Conservation (phyloP, 2,797 vertebrate genomes). For the Otolemur crassicaudatus region DNA sequence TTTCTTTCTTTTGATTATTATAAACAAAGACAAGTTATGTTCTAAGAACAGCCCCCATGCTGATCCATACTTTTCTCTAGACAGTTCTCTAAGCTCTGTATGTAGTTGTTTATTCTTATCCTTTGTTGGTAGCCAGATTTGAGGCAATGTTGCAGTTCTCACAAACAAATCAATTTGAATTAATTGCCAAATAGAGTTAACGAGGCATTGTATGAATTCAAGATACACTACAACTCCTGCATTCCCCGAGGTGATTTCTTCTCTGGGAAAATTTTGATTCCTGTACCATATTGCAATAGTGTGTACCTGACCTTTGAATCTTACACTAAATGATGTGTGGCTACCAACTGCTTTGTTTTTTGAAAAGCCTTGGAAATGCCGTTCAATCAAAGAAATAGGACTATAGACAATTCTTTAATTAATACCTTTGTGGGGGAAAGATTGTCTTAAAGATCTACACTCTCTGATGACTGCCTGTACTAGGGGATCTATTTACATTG, state of each 20-base stretch:
- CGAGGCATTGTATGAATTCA: constrained; percentile 66
- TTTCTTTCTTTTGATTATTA: background rate
- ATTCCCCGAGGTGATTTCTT: constrained; percentile 62
- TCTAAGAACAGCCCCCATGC: background rate
- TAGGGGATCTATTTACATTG: background rate
- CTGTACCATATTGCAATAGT: background rate
- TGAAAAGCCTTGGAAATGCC: constrained; percentile 45
- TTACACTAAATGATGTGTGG: constrained; percentile 11
- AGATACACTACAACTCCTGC: background rate
- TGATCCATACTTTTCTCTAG: background rate
- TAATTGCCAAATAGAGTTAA: constrained; percentile 78
- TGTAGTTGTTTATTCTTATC: constrained; percentile 38
- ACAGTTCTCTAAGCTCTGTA: constrained; percentile 39
- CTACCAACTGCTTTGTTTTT: constrained; percentile 34
- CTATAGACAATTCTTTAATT: background rate
- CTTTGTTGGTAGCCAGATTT: constrained; percentile 69
- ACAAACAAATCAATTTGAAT: constrained; percentile 78
- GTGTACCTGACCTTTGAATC: constrained; percentile 52
- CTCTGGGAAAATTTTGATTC: constrained; percentile 58
- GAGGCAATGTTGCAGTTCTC: constrained; percentile 43
- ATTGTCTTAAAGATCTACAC: background rate
- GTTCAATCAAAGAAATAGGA: background rate
- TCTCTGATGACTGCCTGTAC: background rate
- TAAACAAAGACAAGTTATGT: background rate
- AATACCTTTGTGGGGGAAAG: background rate